Evolutionary conservation across 2,797 vertebrate genomes (phyloP), one percentile per base, ranked within the genome.

Genomic region (Danionella dracula): DNA sequence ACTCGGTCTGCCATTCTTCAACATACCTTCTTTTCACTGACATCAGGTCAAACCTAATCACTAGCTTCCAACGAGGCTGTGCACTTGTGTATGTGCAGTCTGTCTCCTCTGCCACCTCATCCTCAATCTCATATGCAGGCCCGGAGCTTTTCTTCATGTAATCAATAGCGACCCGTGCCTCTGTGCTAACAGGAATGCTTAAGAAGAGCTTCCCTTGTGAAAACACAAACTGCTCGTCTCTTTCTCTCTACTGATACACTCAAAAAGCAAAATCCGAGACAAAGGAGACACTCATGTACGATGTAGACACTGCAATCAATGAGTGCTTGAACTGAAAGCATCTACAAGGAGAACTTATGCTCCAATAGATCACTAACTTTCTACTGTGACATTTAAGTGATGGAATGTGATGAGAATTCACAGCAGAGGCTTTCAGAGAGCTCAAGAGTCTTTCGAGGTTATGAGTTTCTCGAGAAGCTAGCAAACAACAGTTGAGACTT

Each of bases 21-120:
- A 45, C 31, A 38, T 17, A 37, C 35, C 63, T 41, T 49, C n/a
- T 35, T 54, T 35, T 23, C 27, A 23, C 20, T 68, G 65, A 68
- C 65, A 68, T 27, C 2, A 11, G 70, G 66, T 76, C 70, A 76
- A 72, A 72, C 60, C 66, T 70, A 68, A 75, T 71, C 73, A 68
- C 51, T 65, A 68, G 45, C 35, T 46, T 65, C 54, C 54, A 29
- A 55, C n/a, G 46, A 1, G 11, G 11, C 49, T 57, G 64, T 42
- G 38, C 42, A 42, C 37, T n/a, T 41, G 51, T 66, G 42, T 58
- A 27, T 50, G 37, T 50, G 62, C 62, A 55, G 37, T 50, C 51
- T 46, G 62, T 56, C 51, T 55, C 45, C 31, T 7, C 19, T 6
- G 53, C 37, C 49, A 31, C 40, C 27, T 60, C 61, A 48, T 56